These are phyloP conservation scores for Bos javanicus DNA, from an alignment of 2,113 vertebrate species.

Conservation along the genomic window DNA sequence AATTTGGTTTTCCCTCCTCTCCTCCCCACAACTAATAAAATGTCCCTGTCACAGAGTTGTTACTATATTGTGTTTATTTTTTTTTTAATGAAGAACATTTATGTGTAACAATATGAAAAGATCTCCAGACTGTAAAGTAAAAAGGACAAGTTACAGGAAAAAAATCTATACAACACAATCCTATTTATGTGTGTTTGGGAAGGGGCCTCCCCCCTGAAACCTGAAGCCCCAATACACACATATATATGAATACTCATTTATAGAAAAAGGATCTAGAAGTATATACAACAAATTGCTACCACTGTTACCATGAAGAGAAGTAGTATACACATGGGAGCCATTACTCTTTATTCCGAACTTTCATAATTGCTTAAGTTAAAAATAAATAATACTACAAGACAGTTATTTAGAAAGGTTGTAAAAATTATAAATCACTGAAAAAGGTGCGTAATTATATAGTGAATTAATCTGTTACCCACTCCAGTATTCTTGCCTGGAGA, in stretches of 20 bases:
- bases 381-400: neutral
- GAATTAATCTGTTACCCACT: neutral
- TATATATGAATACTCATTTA: neutral
- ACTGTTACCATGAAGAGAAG: neutral
- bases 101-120: neutral
- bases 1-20: neutral
- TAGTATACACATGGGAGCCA: neutral
- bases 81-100: neutral
- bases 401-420: neutral
- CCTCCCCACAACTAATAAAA: neutral
- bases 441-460: neutral
- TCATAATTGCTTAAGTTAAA: neutral
- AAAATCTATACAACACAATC: neutral
- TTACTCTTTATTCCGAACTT: neutral
- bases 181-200: neutral
- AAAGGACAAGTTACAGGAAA: neutral
- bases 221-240: neutral
- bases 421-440: neutral
- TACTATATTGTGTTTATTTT: neutral
- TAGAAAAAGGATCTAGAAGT: neutral
- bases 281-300: neutral
- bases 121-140: neutral
- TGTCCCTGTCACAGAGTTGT: neutral
- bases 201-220: neutral
- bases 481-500: neutral